Evolutionary conservation across 1,140 invertebrate genomes (phyloP), one percentile per base, ranked within the genome.

Genomic region (Leguminivora glycinivorella): DNA sequence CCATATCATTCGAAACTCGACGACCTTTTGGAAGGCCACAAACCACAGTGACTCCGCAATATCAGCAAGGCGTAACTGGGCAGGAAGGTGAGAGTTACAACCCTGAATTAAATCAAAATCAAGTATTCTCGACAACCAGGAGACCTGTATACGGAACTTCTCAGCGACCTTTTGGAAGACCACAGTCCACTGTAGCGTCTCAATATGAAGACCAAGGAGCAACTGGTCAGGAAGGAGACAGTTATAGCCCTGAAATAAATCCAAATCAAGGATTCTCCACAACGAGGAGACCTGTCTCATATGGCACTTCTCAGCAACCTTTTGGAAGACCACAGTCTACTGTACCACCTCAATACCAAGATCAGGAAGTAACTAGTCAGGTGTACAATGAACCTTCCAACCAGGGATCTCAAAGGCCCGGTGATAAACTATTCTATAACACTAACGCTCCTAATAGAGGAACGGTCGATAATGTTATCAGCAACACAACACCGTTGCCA

Each of bases 1-100:
- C 58, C 0, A 25, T 14, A 3, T 29, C 67, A 68, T 24, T 6
- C 24, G 19, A 22, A 9, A 24, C 34, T 17, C 34, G 24, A 4
- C 7, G 14, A 67, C 34, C 66, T 10, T 40, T 67, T 38, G 66
- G 31, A 17, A 67, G 40, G 14, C 31, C 66, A 67, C 26, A 67
- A 34, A 67, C 66, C 3, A 67, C 31, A 31, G 58, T n/a, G 31
- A 31, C 22, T n/a, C 58, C 58, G 14, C 25, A 10, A 17, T 63
- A 31, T 17, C 25, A 63, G 26, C 56, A 25, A 58, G 56, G 22
- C 12, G 14, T 25, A 1, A 58, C 56, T 25, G 24, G 22, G 7
- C 56, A 29, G 25, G 56, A 58, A 12, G 25, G 14, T 22, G n/a
- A 52, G n/a, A 52, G 14, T 25, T 14, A 26, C 17, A 9, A 63